Evolutionary conservation across 2,888 invertebrate genomes (phyloP).

Genomic region (Drosophila nr. perissopoda): DNA sequence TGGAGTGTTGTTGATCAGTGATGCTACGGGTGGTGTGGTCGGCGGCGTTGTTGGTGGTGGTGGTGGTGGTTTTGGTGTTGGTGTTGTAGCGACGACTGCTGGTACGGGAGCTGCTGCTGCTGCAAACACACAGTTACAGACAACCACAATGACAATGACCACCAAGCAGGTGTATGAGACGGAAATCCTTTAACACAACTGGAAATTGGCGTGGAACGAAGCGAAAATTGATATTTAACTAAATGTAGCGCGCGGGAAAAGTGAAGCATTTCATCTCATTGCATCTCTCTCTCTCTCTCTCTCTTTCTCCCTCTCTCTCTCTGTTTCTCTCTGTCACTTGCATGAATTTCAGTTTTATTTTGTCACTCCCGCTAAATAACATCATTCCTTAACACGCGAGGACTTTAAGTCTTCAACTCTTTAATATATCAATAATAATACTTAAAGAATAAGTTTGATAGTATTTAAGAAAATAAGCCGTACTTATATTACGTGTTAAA

Average conservation of each 20-base stretch:
- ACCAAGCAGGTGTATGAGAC: constrained; percentile 95
- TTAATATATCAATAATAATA: constrained; percentile 29
- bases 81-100: constrained; percentile 47
- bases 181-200: constrained; percentile 93
- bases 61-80: constrained; percentile 61
- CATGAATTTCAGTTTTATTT: constrained; percentile 26
- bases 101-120: constrained; percentile 45
- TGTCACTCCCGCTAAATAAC: constrained; percentile 18
- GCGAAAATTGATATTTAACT: constrained; percentile 82
- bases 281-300: background rate
- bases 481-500: constrained; percentile 28
- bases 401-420: constrained; percentile 34
- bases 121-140: constrained; percentile 63
- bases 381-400: constrained; percentile 14
- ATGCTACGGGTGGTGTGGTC: constrained; percentile 66
- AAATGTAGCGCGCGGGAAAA: constrained; percentile 12
- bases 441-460: constrained; percentile 22
- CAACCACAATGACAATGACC: constrained; percentile 86
- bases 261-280: constrained; percentile 11
- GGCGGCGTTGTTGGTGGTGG: constrained; percentile 56
- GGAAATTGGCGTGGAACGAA: constrained; percentile 83
- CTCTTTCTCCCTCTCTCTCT: background rate
- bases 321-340: background rate
- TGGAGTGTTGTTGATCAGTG: constrained; percentile 69
- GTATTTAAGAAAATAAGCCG: constrained; percentile 30